A percentile compares a stretch with the other conserved stretches of the same genome.
These are phyloP conservation scores for Echinops telfairi DNA, from an alignment of 2,113 vertebrate genomes.

Conservation along the genomic window DNA sequence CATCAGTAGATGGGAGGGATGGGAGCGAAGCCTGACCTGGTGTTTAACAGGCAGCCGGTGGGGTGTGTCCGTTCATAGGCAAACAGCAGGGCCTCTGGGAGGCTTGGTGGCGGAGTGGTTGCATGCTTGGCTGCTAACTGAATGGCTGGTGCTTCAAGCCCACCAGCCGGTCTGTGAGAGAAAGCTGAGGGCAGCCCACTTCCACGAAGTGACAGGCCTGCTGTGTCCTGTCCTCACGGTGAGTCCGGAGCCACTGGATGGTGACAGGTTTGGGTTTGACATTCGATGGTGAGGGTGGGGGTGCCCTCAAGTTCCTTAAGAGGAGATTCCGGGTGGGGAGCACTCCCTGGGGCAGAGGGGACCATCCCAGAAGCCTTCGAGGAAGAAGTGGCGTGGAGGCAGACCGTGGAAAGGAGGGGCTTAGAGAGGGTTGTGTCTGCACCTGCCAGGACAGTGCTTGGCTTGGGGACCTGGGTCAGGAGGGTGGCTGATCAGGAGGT, in stretches of 20 bases:
- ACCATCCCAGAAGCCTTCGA: background rate
- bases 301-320: background rate
- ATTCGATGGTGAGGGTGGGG: no score
- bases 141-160: background rate
- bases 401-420: background rate
- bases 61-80: background rate
- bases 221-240: background rate
- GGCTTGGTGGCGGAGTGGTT: background rate
- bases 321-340: background rate
- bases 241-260: background rate
- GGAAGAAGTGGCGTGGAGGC: background rate
- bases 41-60: background rate
- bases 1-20: background rate
- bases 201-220: background rate
- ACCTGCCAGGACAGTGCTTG: background rate
- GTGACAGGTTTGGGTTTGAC: background rate
- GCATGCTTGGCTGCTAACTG: background rate
- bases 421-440: background rate
- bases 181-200: background rate
- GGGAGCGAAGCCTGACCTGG: accelerated
- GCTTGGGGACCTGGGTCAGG: background rate
- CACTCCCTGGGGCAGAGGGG: background rate
- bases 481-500: no score
- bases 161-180: background rate
- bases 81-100: background rate